phyloP scores from a whole-genome alignment of 2,888 invertebrate species.

The Agrotis clavis region DNA sequence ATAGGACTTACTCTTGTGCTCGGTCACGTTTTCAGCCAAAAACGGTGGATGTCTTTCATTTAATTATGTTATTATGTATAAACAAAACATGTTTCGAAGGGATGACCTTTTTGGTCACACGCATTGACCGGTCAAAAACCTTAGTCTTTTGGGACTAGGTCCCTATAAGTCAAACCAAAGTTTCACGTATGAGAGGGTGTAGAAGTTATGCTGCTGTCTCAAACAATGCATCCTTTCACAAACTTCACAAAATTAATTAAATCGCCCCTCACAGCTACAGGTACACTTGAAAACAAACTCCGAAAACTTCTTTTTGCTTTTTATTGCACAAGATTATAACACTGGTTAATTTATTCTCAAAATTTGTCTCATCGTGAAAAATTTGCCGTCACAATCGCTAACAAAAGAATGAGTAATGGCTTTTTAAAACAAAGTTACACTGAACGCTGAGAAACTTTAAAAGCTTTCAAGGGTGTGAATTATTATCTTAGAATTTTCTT shows the following conservation, averaged over 20 bases:
- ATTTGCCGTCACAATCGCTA: conserved; percentile 86
- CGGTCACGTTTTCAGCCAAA: conserved; percentile 2
- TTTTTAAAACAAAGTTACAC: conserved; percentile 88
- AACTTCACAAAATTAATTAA: conserved; percentile 60
- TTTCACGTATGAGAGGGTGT: background rate
- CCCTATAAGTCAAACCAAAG: conserved; percentile 8
- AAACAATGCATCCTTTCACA: conserved; percentile 29
- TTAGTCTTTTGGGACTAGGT: too few relatives aligned
- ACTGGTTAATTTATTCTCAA: conserved; percentile 89
- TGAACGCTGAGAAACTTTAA: conserved; percentile 83
- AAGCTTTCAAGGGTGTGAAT: conserved; percentile 86
- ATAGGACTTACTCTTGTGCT: background rate
- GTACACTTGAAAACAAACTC: conserved; percentile 68
- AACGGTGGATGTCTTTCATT: background rate
- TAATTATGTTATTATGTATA: background rate
- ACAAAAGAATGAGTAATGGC: conserved; percentile 90
- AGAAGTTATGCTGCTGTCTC: conserved; percentile 20
- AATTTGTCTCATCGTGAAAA: conserved; percentile 91
- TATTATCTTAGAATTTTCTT: conserved; percentile 83
- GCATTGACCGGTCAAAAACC: background rate
- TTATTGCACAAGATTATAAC: conserved; percentile 88
- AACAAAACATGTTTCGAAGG: background rate
- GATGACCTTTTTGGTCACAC: background rate
- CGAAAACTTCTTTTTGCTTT: conserved; percentile 67
- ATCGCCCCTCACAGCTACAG: conserved; percentile 58